Conservation (phyloP, 2,113 vertebrate species). For the Cephalopterus ornatus region DNA sequence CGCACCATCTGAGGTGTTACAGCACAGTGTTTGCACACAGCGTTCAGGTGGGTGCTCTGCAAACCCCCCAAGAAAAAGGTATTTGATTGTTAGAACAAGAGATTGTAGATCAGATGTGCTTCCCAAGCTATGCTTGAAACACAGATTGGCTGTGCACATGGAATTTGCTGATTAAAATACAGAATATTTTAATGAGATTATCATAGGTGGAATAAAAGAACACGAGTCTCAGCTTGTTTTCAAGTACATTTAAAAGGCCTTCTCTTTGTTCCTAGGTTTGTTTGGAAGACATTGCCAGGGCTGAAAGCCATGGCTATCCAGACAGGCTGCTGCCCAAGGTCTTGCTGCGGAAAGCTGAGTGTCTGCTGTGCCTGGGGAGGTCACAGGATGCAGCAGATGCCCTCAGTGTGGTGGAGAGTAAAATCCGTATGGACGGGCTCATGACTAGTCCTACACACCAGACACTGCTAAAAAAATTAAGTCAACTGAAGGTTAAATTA, state of each 20-base stretch:
- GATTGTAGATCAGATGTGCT: background rate
- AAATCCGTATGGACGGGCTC: background rate
- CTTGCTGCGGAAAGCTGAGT: constrained; percentile 76
- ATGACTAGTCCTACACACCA: background rate
- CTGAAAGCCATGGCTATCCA: constrained; percentile 81
- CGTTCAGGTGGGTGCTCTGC: background rate
- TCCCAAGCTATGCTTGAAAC: background rate
- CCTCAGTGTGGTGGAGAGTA: constrained; percentile 29
- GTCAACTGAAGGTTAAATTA: constrained; percentile 40
- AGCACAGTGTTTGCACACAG: accelerated
- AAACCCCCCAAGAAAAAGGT: accelerated
- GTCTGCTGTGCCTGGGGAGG: constrained; percentile 74
- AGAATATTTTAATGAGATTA: background rate
- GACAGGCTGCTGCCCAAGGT: constrained; percentile 82
- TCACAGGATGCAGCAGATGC: constrained; percentile 37
- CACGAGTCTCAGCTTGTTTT: background rate
- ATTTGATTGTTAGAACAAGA: background rate
- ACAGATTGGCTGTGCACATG: accelerated
- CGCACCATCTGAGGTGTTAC: background rate
- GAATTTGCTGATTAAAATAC: background rate
- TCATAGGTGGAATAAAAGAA: background rate
- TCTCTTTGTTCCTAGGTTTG: constrained; percentile 75
- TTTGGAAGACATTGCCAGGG: constrained; percentile 82
- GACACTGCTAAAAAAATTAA: constrained; percentile 44
- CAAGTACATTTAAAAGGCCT: background rate